Evolutionary conservation across 53 echinoderm and acorn worm species (phyloP).

Genomic region (Echinometra lucunter): DNA sequence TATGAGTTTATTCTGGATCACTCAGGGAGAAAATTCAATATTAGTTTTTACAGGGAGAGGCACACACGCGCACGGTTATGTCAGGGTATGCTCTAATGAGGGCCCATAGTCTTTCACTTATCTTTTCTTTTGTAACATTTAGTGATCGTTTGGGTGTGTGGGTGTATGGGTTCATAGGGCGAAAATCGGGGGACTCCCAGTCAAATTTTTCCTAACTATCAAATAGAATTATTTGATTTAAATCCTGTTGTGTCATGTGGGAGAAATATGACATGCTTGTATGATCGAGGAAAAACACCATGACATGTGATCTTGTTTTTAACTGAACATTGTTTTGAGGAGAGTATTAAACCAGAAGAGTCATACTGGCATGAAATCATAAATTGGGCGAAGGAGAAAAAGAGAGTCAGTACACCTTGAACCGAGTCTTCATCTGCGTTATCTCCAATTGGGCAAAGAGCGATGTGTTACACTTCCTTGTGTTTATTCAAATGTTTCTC

Average conservation of each 20-base stretch:
- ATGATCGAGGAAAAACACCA: background rate
- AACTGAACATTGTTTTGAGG: background rate
- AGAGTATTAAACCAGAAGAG: background rate
- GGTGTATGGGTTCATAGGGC: background rate
- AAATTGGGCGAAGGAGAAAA: background rate
- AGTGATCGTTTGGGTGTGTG: background rate
- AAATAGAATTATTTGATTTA: background rate
- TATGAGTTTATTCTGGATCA: background rate
- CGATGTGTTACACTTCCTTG: background rate
- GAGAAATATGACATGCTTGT: background rate
- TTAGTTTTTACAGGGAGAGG: background rate
- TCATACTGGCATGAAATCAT: background rate
- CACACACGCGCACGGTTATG: background rate
- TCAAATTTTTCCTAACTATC: background rate
- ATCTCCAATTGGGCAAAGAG: background rate
- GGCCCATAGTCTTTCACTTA: background rate
- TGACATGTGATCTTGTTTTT: no score
- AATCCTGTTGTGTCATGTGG: background rate
- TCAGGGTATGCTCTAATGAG: background rate
- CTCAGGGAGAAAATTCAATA: background rate
- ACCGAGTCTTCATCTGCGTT: background rate
- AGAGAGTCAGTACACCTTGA: background rate
- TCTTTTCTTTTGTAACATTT: background rate
- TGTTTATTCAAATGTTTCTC: background rate
- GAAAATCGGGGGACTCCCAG: background rate